Evolutionary conservation across 53 echinoderm and acorn worm species (phyloP), one percentile per base, ranked within the genome.

Genomic region (Henricia sp.): DNA sequence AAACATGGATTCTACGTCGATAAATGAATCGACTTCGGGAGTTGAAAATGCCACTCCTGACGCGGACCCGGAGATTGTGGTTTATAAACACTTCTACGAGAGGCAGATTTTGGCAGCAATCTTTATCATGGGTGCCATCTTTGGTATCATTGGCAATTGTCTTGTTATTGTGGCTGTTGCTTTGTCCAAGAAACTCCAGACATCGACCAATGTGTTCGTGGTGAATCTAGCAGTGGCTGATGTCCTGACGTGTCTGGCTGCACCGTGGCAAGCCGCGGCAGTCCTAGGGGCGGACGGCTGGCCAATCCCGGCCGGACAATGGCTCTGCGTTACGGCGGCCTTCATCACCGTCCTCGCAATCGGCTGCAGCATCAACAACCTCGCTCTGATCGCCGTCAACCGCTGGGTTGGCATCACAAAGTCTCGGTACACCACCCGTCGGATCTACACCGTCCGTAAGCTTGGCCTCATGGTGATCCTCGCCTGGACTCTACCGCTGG

Each of bases 341-440:
- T 70, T 42, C 58, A 27, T 57, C 0, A 24, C 29, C 11, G 37
- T 84, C 40, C 9, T 84, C 32, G 44, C 65, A 46, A 27, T 56
- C 21, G 53, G 70, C 0, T 57, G 84, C 57, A 84, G 84, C 65
- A 21, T 84, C 16, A 57, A 84, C 60, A 84, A 27, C 41, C 46
- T 84, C 29, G 72, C 84, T 26, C 70, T 84, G 58, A 71, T 84
- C 30, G 84, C 84, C 24, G 51, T 84, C 37, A 84, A 71, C 60
- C 71, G 84, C 10, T 71, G 70, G 84, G 37, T 84, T 14, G 71
- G 70, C 12, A 63, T 84, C 71, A 84, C 84, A 40, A 76, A 58
- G 76, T 76, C 76, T 24, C 71, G 57, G 28, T 71, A 5, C 33
- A 71, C 30, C 11, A 70, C 70, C 39, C 25, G 17, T 51, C 71